Percentiles rank a stretch among this genome's conserved stretches.
Evolutionary conservation across 2,797 vertebrate species (phyloP).

Genomic region (Acanthis flammea): DNA sequence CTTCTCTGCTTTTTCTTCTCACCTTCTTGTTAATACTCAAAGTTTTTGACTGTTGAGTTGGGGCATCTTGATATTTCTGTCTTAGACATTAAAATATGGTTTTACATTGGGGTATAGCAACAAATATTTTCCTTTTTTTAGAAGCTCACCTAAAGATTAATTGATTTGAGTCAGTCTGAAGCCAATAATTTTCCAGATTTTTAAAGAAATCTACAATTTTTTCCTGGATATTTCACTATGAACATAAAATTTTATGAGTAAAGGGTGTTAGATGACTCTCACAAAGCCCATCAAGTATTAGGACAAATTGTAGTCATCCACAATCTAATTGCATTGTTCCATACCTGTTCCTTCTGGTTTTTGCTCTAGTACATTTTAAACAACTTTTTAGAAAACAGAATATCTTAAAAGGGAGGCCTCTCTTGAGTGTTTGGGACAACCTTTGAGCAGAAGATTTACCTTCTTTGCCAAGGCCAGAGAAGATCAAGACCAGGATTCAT

Average conservation of each 20-base stretch:
- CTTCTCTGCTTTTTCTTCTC: not conserved
- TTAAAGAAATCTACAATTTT: not conserved
- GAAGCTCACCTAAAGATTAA: not conserved
- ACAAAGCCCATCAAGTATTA: not conserved
- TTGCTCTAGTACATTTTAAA: not conserved
- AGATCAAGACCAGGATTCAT: not conserved
- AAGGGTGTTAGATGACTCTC: not conserved
- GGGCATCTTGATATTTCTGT: not conserved
- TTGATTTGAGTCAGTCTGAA: not conserved
- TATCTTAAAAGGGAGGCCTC: not conserved
- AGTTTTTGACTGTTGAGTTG: not conserved
- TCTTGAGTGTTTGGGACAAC: fast-evolving
- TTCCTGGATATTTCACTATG: not conserved
- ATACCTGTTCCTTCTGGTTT: not conserved
- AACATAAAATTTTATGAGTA: not conserved
- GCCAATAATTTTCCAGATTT: not conserved
- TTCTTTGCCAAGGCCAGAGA: not conserved
- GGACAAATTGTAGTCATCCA: not conserved
- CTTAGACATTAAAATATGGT: not conserved
- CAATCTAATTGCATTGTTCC: not conserved
- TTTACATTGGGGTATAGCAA: not conserved
- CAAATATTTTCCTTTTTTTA: not conserved
- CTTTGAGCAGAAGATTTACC: not conserved
- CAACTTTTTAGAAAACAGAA: not conserved
- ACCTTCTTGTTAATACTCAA: not conserved